Evolutionary conservation across 2,113 vertebrate species (phyloP).

Genomic region (Abramis brama): DNA sequence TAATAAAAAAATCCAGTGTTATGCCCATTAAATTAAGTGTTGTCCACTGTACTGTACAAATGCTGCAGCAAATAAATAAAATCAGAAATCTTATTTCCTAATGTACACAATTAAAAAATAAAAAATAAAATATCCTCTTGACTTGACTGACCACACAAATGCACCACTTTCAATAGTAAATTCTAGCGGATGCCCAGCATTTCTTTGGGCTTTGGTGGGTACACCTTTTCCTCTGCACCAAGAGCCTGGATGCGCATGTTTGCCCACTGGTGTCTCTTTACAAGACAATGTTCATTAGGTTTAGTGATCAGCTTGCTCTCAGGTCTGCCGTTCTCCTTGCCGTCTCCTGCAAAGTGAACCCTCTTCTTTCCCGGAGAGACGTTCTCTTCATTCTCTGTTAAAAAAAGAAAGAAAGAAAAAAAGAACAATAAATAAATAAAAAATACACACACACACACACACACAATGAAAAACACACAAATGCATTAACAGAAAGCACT

Average conservation of each 20-base stretch:
- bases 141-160: conserved; percentile 4
- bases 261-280: conserved; percentile 80
- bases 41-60: conserved; percentile 27
- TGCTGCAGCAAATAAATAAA: conserved; percentile 32
- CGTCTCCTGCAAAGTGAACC: conserved; percentile 82
- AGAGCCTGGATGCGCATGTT: conserved; percentile 80
- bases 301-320: conserved; percentile 48
- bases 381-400: conserved; percentile 72
- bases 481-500: conserved; percentile 25
- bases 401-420: background rate
- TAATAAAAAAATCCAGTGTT: conserved; percentile 10
- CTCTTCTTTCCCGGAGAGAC: conserved; percentile 82
- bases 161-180: background rate
- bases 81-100: conserved; percentile 8
- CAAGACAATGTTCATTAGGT: conserved; percentile 77
- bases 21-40: conserved; percentile 20
- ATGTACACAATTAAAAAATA: background rate
- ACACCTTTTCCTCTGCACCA: conserved; percentile 79
- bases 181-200: conserved; percentile 87
- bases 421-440: too few relatives aligned
- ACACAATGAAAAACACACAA: too few relatives aligned
- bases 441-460: too few relatives aligned
- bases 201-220: conserved; percentile 83
- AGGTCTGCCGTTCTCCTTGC: conserved; percentile 79
- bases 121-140: background rate